Base-by-base conservation (phyloP, 1,140 invertebrate species). In the Zaprionus lachaisei region DNA sequence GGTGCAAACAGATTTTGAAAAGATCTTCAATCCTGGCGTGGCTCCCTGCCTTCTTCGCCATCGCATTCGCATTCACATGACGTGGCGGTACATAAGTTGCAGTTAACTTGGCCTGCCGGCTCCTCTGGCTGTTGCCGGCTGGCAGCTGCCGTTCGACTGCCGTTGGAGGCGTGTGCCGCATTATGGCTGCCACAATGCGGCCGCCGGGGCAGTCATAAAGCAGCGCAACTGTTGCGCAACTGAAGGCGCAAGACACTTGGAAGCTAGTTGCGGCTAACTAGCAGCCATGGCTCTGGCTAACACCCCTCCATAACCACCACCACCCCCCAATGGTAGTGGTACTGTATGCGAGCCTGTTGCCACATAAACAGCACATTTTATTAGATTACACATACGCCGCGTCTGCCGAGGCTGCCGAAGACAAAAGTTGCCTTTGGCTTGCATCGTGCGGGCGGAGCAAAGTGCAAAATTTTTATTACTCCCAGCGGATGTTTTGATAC, bases 391-490 rank as follows among this genome's bases (percentile, higher is more conserved):
- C 82, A 85, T 80, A 90, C 81, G 86, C 85, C 79, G 71, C 56
- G 80, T 81, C 63, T 68, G 57, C 62, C 66, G 51, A 65, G 61
- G 79, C 63, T 68, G 57, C 57, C 63, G 51, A 65, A 64, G 79
- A 65, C 57, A 67, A 79, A 73, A 72, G 71, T 69, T 80, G 67
- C 41, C 51, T 44, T 31, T 28, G 14, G 51, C 22, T 47, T 72
- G 65, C 68, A 73, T 62, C 81, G 68, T 51, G 47, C 47, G 20
- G 47, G 66, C 66, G 67, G 80, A 47, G 81, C 73, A 83, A 85
- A 90, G 85, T 91, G 86, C 85, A 90, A 90, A 91, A 85, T 85
- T 90, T 90, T 90, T 90, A 90, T 66, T 86, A 90, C 85, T 90
- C 85, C 85, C 85, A 91, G 54, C 77, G 85, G 85, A 90, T 91